phyloP scores from a whole-genome alignment of 2,888 invertebrate species.

The Gnatocerus cornutus region DNA sequence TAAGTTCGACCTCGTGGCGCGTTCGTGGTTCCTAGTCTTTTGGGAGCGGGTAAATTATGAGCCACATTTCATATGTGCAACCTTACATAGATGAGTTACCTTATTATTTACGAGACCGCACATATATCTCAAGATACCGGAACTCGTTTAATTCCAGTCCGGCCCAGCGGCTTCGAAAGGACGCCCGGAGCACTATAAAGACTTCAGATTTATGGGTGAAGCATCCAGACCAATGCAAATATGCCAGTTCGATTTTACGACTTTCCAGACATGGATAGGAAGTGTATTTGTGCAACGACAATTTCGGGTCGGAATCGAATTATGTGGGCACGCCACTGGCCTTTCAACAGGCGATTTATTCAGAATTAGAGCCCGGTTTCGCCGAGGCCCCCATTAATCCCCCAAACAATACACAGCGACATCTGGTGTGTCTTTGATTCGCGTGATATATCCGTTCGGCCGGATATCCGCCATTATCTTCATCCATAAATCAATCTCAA shows the following conservation, averaged over 20 bases:
- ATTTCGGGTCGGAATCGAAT: background rate
- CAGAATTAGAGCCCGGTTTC: conserved; percentile 5
- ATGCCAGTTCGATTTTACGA: conserved; percentile 58
- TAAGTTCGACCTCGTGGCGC: conserved; percentile 26
- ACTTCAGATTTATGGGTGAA: conserved; percentile 60
- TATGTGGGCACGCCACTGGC: background rate
- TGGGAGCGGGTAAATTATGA: conserved; percentile 53
- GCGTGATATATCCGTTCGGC: conserved; percentile 49
- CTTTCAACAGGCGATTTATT: conserved; percentile 2
- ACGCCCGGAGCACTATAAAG: conserved; percentile 59
- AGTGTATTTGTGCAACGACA: background rate
- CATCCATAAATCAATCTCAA: conserved; percentile 58
- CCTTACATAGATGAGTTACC: conserved; percentile 60
- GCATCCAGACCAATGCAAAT: conserved; percentile 62
- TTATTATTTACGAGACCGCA: conserved; percentile 60
- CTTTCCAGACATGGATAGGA: conserved; percentile 14
- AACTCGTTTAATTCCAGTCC: conserved; percentile 63
- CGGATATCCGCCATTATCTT: conserved; percentile 56
- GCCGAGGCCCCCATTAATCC: conserved; percentile 5
- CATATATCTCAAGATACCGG: conserved; percentile 63
- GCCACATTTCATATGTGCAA: conserved; percentile 59
- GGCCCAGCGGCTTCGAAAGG: conserved; percentile 62
- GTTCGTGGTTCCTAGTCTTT: conserved; percentile 42
- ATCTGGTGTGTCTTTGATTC: conserved; percentile 47
- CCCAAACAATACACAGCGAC: conserved; percentile 32